Evolutionary conservation across 2,113 vertebrate species (phyloP), one percentile per base, ranked within the genome.

Genomic region (Rafetus swinhoei): DNA sequence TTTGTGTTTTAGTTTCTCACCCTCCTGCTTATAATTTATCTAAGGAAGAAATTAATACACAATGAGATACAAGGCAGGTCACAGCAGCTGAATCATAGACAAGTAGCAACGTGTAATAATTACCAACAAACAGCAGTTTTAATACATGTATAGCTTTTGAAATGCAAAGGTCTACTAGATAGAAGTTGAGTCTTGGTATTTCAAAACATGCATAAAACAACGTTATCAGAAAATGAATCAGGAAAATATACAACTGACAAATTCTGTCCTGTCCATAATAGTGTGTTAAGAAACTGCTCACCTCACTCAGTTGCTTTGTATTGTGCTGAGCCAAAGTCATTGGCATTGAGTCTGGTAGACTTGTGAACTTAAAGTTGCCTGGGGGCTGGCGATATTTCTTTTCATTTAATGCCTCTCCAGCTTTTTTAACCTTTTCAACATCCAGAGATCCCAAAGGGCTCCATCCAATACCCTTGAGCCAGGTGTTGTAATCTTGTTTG

Each of bases 391-490:
- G 97, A 57, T 98, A 98, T 83, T 98, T 98, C 88, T 88, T 97
- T 50, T 98, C 98, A 72, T 96, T 98, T 88, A 98, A 35, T 2
- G 98, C 98, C 0, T 97, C 96, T 2, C 98, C 98, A 52, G 98
- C 98, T 87, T 98, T 98, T 96, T 95, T 98, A 85, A 59, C 98
- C 89, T 97, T 98, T 84, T 98, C 98, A 24, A 97, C 97, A 25
- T 98, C 98, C 93, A 98, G 85, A 54, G 98, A 98, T 52, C 98
- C 98, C 0, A 98, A 82, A 18, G 98, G 98, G 65, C 98, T 97
- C 98, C 98, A 98, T 24, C 98, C 98, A 25, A 97, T 96, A 35
- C 98, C 98, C 87, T 98, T 98, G 69, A 98, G 94, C 98, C 98
- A 98, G 94, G 4, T 97, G 95, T 98, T 98, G 27, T 98, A 98